Evolutionary conservation across 2,888 invertebrate species (phyloP).

Genomic region (Pharmacophagus antenor): DNA sequence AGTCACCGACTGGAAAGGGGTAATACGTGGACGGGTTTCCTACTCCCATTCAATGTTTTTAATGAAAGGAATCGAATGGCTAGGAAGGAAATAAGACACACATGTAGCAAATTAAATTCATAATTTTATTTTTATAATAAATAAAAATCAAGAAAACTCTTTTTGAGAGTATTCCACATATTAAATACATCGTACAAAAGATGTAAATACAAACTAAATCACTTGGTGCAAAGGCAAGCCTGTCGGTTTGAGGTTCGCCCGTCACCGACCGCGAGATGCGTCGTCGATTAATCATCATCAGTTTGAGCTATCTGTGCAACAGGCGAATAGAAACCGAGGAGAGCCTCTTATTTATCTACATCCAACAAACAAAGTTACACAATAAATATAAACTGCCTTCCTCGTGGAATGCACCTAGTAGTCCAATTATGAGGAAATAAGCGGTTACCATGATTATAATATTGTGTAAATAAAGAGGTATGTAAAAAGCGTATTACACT

Average conservation of each 20-base stretch:
- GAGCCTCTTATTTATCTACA: conserved; percentile 71
- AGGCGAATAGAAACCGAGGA: conserved; percentile 75
- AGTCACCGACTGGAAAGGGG: too few relatives aligned
- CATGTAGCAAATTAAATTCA: conserved; percentile 78
- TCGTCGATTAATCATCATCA: conserved; percentile 40
- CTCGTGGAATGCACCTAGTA: conserved; percentile 70
- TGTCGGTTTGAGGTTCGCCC: conserved; percentile 65
- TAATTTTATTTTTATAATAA: conserved; percentile 80
- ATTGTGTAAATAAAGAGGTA: conserved; percentile 74
- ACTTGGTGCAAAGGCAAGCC: conserved; percentile 82
- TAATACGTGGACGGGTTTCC: too few relatives aligned
- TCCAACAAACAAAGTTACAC: conserved; percentile 70
- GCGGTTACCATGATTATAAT: conserved; percentile 77
- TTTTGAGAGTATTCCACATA: conserved; percentile 74
- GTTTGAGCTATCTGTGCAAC: conserved; percentile 60
- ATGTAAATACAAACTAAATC: conserved; percentile 80
- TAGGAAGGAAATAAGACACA: conserved; percentile 33
- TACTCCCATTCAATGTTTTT: too few relatives aligned
- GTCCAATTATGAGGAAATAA: conserved; percentile 64
- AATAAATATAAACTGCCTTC: conserved; percentile 69
- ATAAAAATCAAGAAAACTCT: conserved; percentile 79
- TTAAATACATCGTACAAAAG: conserved; percentile 81
- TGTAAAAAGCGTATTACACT: conserved; percentile 78
- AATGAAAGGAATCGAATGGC: not conserved
- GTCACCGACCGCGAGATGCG: conserved; percentile 36